Base-by-base conservation (phyloP, 2,113 vertebrate species). In the Leptobrachium leishanense region DNA sequence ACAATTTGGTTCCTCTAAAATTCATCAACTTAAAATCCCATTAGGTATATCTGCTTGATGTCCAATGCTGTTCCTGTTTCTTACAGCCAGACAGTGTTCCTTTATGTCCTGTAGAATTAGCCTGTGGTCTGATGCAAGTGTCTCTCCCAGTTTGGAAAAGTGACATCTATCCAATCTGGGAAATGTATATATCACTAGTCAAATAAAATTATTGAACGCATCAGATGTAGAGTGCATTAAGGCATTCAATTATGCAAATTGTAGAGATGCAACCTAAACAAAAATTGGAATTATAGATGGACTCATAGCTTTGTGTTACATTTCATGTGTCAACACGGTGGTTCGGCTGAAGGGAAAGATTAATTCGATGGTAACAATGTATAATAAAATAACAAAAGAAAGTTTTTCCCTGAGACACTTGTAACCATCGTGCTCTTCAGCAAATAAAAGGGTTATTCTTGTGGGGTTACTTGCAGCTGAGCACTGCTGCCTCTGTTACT, bases 201-300 rank as follows among this genome's bases (percentile, higher is more conserved):
- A 77, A 70, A 69, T 77, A 53, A 55, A 69, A 77, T 69, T 77
- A 77, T 77, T 69, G 55, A 70, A 62, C 43, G 41, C 13, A 40
- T 40, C 4, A 11, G 40, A 62, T 6, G 63, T 42, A 77, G 42
- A 43, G 67, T 69, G 75, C 75, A 77, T 77, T 62, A 69, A 70
- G 54, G 66, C 46, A 70, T 77, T 63, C 57, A 31, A 77, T 77
- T 70, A 77, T 77, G 75, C 67, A 77, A 69, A 77, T 69, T 54
- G n/a, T 57, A 77, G 57, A 69, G 44, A 69, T 77, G 75, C 75
- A 77, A 77, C 75, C 53, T 54, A 43, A 77, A 69, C 66, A 41
- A 44, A 67, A 77, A 77, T 69, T 59, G 15, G 41, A 69, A 77
- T 77, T 77, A 77, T 9, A 77, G 66, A 5, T 13, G 66, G 57